Percentiles rank a stretch among this genome's conserved stretches.
Conservation (phyloP, 1,140 invertebrate species). For the Neodiprion pinetum region DNA sequence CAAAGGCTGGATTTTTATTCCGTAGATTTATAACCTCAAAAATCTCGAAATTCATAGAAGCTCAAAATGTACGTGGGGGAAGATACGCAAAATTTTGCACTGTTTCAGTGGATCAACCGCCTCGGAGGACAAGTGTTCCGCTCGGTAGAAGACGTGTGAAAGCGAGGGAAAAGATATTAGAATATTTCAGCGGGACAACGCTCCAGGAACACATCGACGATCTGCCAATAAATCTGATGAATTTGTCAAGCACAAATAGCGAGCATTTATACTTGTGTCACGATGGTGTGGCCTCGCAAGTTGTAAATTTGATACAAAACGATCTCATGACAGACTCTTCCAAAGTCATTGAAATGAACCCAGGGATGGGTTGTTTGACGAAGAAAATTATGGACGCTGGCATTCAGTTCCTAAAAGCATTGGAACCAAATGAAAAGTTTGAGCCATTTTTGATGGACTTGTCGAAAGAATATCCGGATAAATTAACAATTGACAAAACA, state of each 20-base stretch:
- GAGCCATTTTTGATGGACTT: slow-evolving; percentile 14
- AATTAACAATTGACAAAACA: slow-evolving; percentile 19
- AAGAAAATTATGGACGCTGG: slow-evolving; percentile 38
- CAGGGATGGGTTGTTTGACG: slow-evolving; percentile 46
- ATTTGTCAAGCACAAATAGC: slow-evolving; percentile 35
- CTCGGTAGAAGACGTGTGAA: too few relatives aligned
- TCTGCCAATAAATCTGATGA: not conserved
- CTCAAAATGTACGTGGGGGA: too few relatives aligned
- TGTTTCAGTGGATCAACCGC: too few relatives aligned
- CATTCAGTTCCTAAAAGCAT: slow-evolving; percentile 37
- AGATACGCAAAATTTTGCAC: too few relatives aligned
- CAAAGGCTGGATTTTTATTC: not conserved
- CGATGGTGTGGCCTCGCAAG: slow-evolving; percentile 21
- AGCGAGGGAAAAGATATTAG: too few relatives aligned
- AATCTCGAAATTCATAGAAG: not conserved
- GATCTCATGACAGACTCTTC: slow-evolving; percentile 31
- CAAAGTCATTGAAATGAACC: slow-evolving; percentile 42
- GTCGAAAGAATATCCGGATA: slow-evolving; percentile 21
- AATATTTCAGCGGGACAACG: not conserved
- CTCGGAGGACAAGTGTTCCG: too few relatives aligned
- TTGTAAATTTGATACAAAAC: slow-evolving; percentile 33
- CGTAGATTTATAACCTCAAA: not conserved
- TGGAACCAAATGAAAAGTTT: slow-evolving; percentile 31
- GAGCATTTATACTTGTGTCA: slow-evolving; percentile 35
- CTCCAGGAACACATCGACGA: not conserved